Conservation (phyloP, 2,113 vertebrate species). For the Pterocles burchelli region DNA sequence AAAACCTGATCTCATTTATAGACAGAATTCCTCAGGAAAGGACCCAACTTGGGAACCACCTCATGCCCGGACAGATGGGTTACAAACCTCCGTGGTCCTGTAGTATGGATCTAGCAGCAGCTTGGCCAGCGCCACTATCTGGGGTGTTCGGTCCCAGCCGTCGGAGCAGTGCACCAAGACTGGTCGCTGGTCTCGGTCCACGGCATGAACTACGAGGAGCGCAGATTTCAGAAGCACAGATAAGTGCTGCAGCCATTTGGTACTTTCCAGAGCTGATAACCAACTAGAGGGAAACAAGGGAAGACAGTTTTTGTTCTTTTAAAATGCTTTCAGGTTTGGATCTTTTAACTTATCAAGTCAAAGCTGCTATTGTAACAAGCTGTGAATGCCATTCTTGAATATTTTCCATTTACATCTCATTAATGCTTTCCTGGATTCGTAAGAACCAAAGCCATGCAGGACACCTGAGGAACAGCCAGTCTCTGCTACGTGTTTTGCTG, state of each 20-base stretch:
- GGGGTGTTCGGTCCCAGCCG: slow-evolving; percentile 97
- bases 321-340: not conserved
- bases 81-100: slow-evolving; percentile 91
- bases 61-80: not conserved
- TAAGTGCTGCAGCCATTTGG: slow-evolving; percentile 97
- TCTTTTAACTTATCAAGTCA: not conserved
- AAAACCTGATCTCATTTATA: not conserved
- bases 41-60: rapidly evolving
- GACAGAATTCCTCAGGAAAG: not conserved
- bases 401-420: not conserved
- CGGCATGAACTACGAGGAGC: slow-evolving; percentile 89
- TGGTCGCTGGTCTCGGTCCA: slow-evolving; percentile 90
- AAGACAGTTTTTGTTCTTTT: slow-evolving; percentile 34
- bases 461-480: not conserved
- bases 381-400: not conserved
- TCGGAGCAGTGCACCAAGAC: slow-evolving; percentile 98
- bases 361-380: not conserved
- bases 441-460: not conserved
- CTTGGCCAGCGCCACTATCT: slow-evolving; percentile 95
- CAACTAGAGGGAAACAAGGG: slow-evolving; percentile 79
- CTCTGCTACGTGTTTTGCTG: not conserved
- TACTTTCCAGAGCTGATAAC: slow-evolving; percentile 96
- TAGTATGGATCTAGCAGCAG: slow-evolving; percentile 96
- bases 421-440: not conserved
- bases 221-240: slow-evolving; percentile 93